Evolutionary conservation across 2,888 invertebrate species (phyloP), one percentile per base, ranked within the genome.

Genomic region (Odontothrips loti): DNA sequence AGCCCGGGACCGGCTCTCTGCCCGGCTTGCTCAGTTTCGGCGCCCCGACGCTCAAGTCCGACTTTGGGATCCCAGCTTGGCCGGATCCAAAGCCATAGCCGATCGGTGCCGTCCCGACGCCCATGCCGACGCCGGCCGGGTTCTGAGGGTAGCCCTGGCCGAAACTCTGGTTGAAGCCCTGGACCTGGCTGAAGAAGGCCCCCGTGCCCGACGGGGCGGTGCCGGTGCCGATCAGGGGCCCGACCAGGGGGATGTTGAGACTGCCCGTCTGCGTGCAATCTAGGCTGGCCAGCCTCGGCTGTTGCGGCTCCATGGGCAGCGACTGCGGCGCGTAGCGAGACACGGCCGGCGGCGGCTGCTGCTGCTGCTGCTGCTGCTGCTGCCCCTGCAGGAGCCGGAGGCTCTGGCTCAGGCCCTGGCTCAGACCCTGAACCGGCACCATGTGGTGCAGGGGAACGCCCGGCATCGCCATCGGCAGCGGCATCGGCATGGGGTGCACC

Each of bases 231-330:
- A 20, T 10, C 12, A 20, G 20, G 51, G 78, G 80, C 80, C 79
- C 79, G 80, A 81, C 82, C 82, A 88, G 84, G 82, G 87, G 88
- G 87, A 88, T 86, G 83, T 87, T 87, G 47, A 88, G 84, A 80
- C 87, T 86, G 78, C 87, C 87, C 20, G 87, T 86, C 83, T 87
- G 87, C 17, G 87, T 86, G 81, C 87, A 87, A 83, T 87, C 88
- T 82, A 87, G 84, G 83, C 85, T 85, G 8, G 68, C 23, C 27
- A 75, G 68, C 10, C 34, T 2, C 3, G 34, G 34, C 34, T 43
- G 34, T 6, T 43, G 34, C 34, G n/a, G 68, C 68, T 75, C 68
- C 68, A 75, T 75, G 23, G 68, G 68, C 27, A 75, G 27, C 9
- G 68, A 75, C 68, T 75, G 68, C 23, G 68, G 68, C 8, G 68